A percentile compares a stretch with the other conserved stretches of the same genome.
phyloP scores from a whole-genome alignment of 2,797 vertebrate species.

The Bradypodion ventrale region DNA sequence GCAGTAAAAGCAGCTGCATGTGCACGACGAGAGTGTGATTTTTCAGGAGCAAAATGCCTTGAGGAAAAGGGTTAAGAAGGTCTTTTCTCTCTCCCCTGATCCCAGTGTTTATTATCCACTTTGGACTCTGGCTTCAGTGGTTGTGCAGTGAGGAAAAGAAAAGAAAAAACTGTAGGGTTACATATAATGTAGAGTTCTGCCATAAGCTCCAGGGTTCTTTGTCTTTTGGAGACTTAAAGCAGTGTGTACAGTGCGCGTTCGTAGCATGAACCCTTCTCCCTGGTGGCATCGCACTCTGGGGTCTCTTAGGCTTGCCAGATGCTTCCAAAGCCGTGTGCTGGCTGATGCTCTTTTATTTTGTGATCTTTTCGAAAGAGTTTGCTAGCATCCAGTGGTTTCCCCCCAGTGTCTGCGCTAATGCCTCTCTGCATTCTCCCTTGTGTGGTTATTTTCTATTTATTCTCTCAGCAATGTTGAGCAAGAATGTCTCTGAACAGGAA shows the following conservation, averaged over 20 bases:
- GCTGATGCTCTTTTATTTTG: neutral
- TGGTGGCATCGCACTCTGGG: neutral
- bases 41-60: neutral
- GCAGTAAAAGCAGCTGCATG: neutral
- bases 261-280: neutral
- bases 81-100: neutral
- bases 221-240: neutral
- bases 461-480: neutral
- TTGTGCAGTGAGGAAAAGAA: neutral
- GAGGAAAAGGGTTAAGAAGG: neutral
- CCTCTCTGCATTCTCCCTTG: neutral
- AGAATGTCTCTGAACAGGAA: neutral
- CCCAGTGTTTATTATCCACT: neutral
- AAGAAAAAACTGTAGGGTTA: neutral
- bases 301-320: neutral
- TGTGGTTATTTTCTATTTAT: neutral
- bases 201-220: neutral
- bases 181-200: neutral
- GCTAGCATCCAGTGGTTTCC: neutral
- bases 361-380: neutral
- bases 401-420: accelerated
- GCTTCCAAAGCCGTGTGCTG: neutral
- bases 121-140: neutral
- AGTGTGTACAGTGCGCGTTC: neutral
- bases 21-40: neutral